Percentiles rank a stretch among this genome's conserved stretches.
These are phyloP conservation scores for Poecilia wingei DNA, from an alignment of 2,797 vertebrate genomes.

Conservation along the genomic window DNA sequence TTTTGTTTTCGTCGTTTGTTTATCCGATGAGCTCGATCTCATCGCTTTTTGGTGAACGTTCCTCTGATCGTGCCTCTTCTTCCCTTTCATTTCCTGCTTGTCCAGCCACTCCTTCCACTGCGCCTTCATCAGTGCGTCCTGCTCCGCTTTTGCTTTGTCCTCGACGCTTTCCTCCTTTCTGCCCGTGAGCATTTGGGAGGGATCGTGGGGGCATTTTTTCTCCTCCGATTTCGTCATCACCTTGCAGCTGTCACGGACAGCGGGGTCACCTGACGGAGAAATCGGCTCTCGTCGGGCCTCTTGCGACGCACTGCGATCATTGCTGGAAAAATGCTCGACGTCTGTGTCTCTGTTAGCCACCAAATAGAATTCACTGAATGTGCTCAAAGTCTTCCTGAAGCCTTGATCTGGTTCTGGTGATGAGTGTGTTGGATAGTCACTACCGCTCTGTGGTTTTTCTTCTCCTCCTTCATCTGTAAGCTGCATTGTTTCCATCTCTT, in stretches of 20 bases:
- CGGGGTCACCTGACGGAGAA: not conserved
- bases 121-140: not conserved
- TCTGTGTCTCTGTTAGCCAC: not conserved
- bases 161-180: not conserved
- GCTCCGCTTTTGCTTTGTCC: not conserved
- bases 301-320: not conserved
- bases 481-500: not conserved
- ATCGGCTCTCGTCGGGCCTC: not conserved
- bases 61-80: not conserved
- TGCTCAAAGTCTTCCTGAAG: not conserved
- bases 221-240: not conserved
- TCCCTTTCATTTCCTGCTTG: slow-evolving; percentile 17
- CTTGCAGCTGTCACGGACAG: not conserved
- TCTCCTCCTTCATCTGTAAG: not conserved
- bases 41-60: not conserved
- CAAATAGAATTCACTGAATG: not conserved
- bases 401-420: not conserved
- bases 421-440: not conserved
- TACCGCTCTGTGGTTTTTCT: not conserved
- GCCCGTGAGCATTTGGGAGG: not conserved
- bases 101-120: slow-evolving; percentile 39
- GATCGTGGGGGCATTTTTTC: not conserved
- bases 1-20: not conserved
- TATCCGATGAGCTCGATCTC: not conserved
- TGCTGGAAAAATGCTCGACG: not conserved